These are phyloP conservation scores for Machimus rusticus DNA, from an alignment of 2,888 invertebrate genomes.

Conservation along the genomic window DNA sequence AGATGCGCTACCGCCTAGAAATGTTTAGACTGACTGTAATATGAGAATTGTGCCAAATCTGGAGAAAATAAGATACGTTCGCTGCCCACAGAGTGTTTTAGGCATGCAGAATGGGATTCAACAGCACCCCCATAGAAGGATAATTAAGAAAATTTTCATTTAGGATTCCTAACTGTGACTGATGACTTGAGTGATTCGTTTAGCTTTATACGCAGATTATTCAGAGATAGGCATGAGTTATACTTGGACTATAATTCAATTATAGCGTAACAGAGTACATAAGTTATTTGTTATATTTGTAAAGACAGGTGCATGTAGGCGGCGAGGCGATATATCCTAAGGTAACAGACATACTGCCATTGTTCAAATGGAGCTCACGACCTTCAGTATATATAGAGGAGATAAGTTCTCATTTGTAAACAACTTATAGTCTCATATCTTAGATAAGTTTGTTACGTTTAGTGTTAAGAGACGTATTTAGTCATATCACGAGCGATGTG, in stretches of 20 bases:
- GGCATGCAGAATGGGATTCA: not conserved
- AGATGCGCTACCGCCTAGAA: not conserved
- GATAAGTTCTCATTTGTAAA: constrained; percentile 34
- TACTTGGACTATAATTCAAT: constrained; percentile 36
- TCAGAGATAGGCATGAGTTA: constrained; percentile 24
- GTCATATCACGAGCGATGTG: constrained; percentile 35
- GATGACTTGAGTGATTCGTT: constrained; percentile 48
- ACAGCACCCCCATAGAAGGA: not conserved
- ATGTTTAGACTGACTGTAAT: not conserved
- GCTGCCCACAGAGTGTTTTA: not conserved
- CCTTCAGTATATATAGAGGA: constrained; percentile 25
- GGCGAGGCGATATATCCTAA: constrained; percentile 13
- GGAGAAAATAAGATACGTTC: not conserved
- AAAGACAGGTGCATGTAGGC: not conserved
- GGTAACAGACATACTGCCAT: constrained; percentile 17
- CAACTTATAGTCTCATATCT: constrained; percentile 45
- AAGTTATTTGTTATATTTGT: constrained; percentile 43
- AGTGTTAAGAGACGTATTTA: constrained; percentile 33
- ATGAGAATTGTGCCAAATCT: not conserved
- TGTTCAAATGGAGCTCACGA: constrained; percentile 25
- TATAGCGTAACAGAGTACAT: constrained; percentile 21
- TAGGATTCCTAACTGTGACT: constrained; percentile 47
- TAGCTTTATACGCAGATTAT: constrained; percentile 46
- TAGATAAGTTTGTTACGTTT: constrained; percentile 48
- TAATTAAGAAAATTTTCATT: constrained; percentile 24